Evolutionary conservation across 2,797 vertebrate genomes (phyloP).

Genomic region (Oreochromis mossambicus): DNA sequence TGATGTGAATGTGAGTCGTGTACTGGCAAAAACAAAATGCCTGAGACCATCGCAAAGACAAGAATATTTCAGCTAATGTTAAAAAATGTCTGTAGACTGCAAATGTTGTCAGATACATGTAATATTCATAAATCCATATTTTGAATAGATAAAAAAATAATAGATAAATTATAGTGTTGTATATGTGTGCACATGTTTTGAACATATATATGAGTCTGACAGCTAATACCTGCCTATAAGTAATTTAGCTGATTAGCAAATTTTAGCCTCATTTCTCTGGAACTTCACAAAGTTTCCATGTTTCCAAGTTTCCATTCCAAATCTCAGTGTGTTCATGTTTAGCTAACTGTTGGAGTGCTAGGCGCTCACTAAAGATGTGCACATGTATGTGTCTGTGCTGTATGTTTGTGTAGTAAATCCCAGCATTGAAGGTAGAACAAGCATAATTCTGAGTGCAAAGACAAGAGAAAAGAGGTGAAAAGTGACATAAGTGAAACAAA

Average conservation of each 20-base stretch:
- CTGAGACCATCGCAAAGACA: background rate
- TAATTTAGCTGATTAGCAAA: background rate
- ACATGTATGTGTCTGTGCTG: background rate
- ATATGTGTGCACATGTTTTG: background rate
- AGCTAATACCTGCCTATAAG: background rate
- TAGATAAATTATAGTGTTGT: background rate
- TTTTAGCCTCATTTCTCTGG: background rate
- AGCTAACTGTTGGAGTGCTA: background rate
- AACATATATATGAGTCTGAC: background rate
- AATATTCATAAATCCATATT: background rate
- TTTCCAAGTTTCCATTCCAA: rapidly evolving
- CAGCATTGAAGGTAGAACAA: background rate
- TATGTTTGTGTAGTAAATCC: background rate
- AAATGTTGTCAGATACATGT: rapidly evolving
- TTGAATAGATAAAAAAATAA: background rate
- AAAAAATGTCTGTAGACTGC: background rate
- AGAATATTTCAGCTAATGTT: background rate
- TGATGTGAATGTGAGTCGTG: background rate
- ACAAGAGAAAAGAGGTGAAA: background rate
- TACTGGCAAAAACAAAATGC: background rate
- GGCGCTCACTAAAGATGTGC: background rate
- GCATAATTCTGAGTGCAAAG: background rate
- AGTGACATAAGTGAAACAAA: background rate
- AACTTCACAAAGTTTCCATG: background rate
- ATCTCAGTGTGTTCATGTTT: background rate